These are phyloP conservation scores for Regulus satrapa DNA, from an alignment of 2,113 vertebrate species.

Conservation along the genomic window DNA sequence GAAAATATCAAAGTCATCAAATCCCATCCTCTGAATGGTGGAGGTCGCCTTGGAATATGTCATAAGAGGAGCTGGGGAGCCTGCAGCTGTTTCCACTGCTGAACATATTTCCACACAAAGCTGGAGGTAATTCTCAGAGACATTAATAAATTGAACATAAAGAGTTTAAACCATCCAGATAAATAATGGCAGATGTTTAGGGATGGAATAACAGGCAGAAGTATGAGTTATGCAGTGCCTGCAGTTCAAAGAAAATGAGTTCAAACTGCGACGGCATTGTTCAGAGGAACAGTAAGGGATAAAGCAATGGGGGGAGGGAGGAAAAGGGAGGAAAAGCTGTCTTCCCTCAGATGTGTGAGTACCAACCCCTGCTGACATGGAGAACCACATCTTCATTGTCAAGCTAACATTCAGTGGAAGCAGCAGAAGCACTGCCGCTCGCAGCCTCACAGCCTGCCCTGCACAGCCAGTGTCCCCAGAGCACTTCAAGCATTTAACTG, in stretches of 20 bases:
- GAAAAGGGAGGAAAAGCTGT: background rate
- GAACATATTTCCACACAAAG: background rate
- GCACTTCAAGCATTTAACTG: background rate
- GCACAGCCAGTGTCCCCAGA: background rate
- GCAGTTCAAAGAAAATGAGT: slow-evolving; percentile 7
- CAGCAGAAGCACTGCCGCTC: background rate
- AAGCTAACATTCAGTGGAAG: background rate
- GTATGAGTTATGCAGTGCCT: background rate
- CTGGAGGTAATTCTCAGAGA: slow-evolving; percentile 28
- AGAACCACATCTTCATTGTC: accelerated
- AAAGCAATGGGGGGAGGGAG: accelerated
- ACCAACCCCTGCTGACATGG: accelerated
- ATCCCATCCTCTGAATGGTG: background rate
- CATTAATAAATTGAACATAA: background rate
- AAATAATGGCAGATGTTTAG: slow-evolving; percentile 33
- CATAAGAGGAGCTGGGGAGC: background rate
- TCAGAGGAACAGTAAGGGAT: background rate
- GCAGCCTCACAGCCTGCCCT: accelerated
- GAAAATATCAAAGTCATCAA: background rate
- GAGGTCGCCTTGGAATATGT: background rate
- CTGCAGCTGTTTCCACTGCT: background rate
- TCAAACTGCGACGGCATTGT: background rate
- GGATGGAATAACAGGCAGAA: background rate
- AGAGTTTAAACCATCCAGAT: background rate
- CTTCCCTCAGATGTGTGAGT: background rate